phyloP scores from a whole-genome alignment of 2,113 vertebrate species.

The Scatophagus argus region DNA sequence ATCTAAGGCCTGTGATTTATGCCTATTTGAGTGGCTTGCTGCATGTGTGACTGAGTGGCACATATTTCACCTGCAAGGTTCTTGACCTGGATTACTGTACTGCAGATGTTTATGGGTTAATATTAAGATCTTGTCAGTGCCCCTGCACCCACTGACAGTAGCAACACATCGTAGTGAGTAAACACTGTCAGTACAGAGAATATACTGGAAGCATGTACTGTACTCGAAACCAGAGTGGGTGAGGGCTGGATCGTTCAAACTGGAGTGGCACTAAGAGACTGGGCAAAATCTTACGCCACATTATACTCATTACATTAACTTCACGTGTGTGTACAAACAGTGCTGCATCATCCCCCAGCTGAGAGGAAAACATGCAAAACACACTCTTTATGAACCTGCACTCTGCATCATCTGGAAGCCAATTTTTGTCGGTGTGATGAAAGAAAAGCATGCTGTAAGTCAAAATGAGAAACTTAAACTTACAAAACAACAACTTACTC shows the following conservation, averaged over 20 bases:
- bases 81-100: conserved; percentile 6
- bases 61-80: conserved; percentile 57
- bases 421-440: too few species aligned
- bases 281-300: background rate
- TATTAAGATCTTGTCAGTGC: conserved; percentile 31
- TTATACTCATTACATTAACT: conserved; percentile 7
- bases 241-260: conserved; percentile 1
- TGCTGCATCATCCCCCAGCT: background rate
- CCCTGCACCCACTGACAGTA: conserved; percentile 5
- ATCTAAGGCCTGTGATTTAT: conserved; percentile 68
- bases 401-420: too few species aligned
- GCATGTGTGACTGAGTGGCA: conserved; percentile 45
- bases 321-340: background rate
- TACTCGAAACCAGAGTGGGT: background rate
- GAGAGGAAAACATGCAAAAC: background rate
- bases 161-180: conserved; percentile 15
- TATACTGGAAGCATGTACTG: background rate
- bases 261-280: background rate
- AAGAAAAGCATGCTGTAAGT: too few species aligned
- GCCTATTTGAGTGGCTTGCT: conserved; percentile 37
- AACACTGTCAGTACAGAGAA: conserved; percentile 29
- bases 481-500: too few species aligned
- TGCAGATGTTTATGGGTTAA: conserved; percentile 33
- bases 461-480: too few species aligned
- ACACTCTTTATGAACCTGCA: background rate